A percentile compares a stretch with the other conserved stretches of the same genome.
phyloP scores from a whole-genome alignment of 2,113 vertebrate species.

The Sinosuthora webbiana region DNA sequence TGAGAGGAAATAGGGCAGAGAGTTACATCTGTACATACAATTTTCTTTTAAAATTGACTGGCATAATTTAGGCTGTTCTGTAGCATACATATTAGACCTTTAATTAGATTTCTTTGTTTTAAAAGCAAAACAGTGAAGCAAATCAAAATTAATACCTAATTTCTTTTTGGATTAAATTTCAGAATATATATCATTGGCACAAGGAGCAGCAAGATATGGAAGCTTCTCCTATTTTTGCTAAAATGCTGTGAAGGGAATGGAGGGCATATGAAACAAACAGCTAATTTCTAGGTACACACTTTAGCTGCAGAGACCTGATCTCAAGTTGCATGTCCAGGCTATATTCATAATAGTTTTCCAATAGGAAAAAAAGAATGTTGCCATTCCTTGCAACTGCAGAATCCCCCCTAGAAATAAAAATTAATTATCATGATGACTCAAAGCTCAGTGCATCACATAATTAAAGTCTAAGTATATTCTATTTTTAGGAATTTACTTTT shows the following conservation, averaged over 20 bases:
- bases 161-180: neutral
- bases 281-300: neutral
- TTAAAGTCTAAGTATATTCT: neutral
- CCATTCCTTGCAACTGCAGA: neutral
- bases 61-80: neutral
- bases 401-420: neutral
- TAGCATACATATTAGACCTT: neutral
- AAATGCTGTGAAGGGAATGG: neutral
- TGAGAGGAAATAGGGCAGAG: neutral
- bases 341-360: neutral
- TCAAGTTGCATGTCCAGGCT: neutral
- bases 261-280: conserved; percentile 4
- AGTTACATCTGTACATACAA: neutral
- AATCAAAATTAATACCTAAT: neutral
- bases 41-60: neutral
- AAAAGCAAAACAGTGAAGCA: neutral
- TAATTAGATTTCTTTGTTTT: neutral
- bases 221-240: neutral
- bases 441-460: neutral
- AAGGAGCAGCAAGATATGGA: neutral
- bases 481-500: neutral
- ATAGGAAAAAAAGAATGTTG: neutral
- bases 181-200: neutral
- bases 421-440: neutral
- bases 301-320: neutral